Base-by-base conservation (phyloP, 37 sponge, comb jelly and placozoan species). In the Lycopodina hypogea region DNA sequence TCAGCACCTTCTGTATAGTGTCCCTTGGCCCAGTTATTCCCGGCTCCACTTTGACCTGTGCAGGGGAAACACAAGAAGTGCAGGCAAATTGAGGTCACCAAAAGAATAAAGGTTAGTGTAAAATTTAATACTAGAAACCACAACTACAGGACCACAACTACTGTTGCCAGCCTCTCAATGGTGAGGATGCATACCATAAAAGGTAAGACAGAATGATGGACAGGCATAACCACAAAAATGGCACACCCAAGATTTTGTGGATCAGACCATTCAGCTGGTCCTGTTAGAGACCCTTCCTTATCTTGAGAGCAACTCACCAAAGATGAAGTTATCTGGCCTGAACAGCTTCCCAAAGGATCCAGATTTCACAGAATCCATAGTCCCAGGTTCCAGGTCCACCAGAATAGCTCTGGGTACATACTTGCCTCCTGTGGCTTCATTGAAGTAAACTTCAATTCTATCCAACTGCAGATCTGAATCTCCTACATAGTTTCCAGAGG, bases 331-430 rank as follows among this genome's bases (percentile, higher is more conserved):
- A 78, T 97, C 97, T 4, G 97, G 97, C 73, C 94, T 78, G 88
- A 97, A 97, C 51, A 94, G 80, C 80, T 97, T 94, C 82, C 97
- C 97, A 63, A 92, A 97, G 34, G 97, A 92, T 69, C 97, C 97
- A 34, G 97, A 97, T 28, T 94, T 79, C 24, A 97, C 94, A 1
- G 94, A 91, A 79, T 95, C 96, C 96, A 95, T 95, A 55, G 96
- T 95, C 23, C 96, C 96, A 40, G 96, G 96, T 61, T 95, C 96
- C 33, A 93, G 37, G 68, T 93, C 90, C 14, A 89, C 94, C 52
- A 88, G 77, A 56, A 91, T 83, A 29, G 88, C 90, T 32, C 91
- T 66, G 48, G 88, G 87, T 26, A 90, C 85, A 69, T 90, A 84
- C 62, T 85, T 93, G 19, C 87, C 86, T 35, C 89, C 86, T 48